Evolutionary conservation across 1,140 invertebrate species (phyloP).

Genomic region (Drosophila mauritiana): DNA sequence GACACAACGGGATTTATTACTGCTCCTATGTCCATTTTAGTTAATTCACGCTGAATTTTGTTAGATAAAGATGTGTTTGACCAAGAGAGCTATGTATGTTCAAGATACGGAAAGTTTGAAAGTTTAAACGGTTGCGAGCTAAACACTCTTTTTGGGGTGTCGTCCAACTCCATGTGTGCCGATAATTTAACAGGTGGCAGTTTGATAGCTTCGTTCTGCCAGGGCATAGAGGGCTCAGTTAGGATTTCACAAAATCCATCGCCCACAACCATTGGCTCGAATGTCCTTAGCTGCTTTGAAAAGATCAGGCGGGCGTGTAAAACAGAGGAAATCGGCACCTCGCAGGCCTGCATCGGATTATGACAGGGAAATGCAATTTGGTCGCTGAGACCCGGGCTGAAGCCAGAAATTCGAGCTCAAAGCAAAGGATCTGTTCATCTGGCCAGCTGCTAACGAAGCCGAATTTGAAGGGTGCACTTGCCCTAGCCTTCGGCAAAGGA

Average conservation of each 20-base stretch:
- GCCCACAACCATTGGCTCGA: conserved; percentile 15
- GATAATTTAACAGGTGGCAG: conserved; percentile 16
- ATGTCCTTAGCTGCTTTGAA: neutral
- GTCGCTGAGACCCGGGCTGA: neutral
- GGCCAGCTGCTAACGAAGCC: conserved; percentile 32
- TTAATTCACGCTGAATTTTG: neutral
- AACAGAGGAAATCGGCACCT: conserved; percentile 11
- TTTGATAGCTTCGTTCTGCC: neutral
- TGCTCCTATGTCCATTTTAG: neutral
- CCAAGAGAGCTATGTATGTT: too few species aligned
- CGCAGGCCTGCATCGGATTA: conserved; percentile 49
- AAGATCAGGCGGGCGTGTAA: conserved; percentile 1
- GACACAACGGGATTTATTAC: neutral
- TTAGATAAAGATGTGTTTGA: neutral
- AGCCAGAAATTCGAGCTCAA: conserved; percentile 6
- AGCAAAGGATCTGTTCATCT: conserved; percentile 5
- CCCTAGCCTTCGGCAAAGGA: conserved; percentile 35
- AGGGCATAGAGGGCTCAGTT: neutral
- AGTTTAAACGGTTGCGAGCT: too few species aligned
- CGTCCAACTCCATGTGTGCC: neutral
- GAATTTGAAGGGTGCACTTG: conserved; percentile 43
- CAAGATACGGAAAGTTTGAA: too few species aligned
- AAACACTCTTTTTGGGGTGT: neutral
- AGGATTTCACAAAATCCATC: too few species aligned
- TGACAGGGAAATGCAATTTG: conserved; percentile 66